Conservation (phyloP, 2,113 vertebrate species). For the Oncorhynchus kisutch region DNA sequence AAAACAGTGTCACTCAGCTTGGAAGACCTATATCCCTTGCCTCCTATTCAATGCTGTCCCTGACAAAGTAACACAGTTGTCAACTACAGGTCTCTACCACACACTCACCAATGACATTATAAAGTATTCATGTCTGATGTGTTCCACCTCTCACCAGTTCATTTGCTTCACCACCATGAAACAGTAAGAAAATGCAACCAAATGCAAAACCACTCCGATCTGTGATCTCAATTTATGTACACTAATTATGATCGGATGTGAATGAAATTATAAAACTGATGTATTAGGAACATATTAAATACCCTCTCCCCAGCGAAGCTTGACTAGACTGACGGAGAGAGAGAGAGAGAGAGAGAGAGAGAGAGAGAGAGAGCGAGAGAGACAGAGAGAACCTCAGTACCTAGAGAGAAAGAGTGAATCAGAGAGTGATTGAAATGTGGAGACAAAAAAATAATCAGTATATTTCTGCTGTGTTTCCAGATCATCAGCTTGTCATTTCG, state of each 20-base stretch:
- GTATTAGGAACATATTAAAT: not conserved
- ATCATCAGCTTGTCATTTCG: constrained; percentile 64
- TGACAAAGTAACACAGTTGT: not conserved
- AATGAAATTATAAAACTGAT: constrained; percentile 18
- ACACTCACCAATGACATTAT: not conserved
- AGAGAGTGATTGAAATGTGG: constrained; percentile 29
- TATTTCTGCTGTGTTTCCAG: constrained; percentile 58
- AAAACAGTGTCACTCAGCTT: no score
- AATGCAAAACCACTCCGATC: constrained; percentile 1
- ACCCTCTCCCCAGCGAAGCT: constrained; percentile 1
- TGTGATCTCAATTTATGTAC: constrained; percentile 33
- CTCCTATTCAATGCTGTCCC: not conserved
- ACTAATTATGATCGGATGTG: constrained; percentile 35
- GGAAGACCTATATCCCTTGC: not conserved
- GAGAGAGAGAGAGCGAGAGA: not conserved
- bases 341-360: constrained; percentile 15
- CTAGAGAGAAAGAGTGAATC: constrained; percentile 29
- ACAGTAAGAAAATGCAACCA: not conserved
- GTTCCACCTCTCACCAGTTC: not conserved
- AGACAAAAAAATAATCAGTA: constrained; percentile 46
- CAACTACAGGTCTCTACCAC: not conserved
- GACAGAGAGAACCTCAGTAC: constrained; percentile 22
- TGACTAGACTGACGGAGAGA: constrained; percentile 21
- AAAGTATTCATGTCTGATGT: not conserved
- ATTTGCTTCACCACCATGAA: no score